phyloP scores from a whole-genome alignment of 2,888 invertebrate genomes.

The Lasioglossum marginatum region DNA sequence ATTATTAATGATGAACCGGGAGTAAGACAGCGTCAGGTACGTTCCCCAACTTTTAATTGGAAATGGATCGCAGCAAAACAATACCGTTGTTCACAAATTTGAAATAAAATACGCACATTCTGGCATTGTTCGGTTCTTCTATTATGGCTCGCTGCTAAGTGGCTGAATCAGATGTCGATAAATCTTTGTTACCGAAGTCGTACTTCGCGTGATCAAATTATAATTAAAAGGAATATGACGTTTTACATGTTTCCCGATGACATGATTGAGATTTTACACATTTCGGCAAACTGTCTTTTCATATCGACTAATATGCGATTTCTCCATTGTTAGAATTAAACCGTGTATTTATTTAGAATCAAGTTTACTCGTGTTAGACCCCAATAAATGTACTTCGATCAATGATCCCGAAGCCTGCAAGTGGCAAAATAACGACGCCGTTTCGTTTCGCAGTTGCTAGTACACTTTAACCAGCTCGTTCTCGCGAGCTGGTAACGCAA shows the following conservation, averaged over 20 bases:
- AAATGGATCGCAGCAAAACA: not conserved
- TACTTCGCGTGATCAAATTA: not conserved
- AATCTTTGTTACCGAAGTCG: not conserved
- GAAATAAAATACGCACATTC: not conserved
- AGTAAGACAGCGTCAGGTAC: not conserved
- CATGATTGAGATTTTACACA: not conserved
- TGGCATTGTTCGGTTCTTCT: not conserved
- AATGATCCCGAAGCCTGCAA: conserved; percentile 22
- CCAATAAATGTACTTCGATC: conserved; percentile 42
- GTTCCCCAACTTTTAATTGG: conserved; percentile 20
- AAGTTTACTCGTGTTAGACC: no score
- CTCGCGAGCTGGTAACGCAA: not conserved
- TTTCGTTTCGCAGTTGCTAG: conserved; percentile 15
- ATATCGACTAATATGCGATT: not conserved
- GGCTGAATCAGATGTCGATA: not conserved
- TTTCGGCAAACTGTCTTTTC: not conserved
- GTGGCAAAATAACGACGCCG: conserved; percentile 28
- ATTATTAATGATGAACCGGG: not conserved
- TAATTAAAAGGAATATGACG: not conserved
- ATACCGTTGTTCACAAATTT: not conserved
- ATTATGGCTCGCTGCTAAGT: not conserved
- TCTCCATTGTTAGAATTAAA: not conserved
- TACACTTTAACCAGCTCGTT: conserved; percentile 2
- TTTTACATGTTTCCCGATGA: not conserved
- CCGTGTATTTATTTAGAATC: not conserved